Evolutionary conservation across 2,113 vertebrate genomes (phyloP), one percentile per base, ranked within the genome.

Genomic region (Symphodus melops): DNA sequence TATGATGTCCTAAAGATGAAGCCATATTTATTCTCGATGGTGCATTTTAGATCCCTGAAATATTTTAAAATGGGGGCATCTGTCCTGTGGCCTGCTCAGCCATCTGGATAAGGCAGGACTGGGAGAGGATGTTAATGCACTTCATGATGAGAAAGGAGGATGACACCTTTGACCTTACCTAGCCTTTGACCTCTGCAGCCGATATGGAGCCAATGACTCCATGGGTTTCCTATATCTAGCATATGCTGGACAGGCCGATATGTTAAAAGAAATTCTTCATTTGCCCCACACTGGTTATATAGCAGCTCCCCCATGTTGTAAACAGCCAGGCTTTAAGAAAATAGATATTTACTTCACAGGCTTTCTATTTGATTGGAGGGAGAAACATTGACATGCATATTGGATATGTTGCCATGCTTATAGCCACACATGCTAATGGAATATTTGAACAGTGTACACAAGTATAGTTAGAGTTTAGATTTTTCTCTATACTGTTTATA

Each of bases 141-240:
- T 93, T 93, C 91, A 91, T 92, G 93, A 94, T 92, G 93, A 93
- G 91, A 92, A 89, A 90, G 92, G 87, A 91, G 93, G 90, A 92
- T 70, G 81, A 92, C 91, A 94, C 91, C 93, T 94, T 93, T 94
- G 93, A 94, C 94, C 93, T 92, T 92, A 88, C 19, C 83, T 91
- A 91, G 91, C 93, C 93, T 94, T 93, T 94, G 92, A 94, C 94
- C 94, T 91, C 85, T 75, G 57, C 53, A 77, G 82, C 84, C 91
- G 61, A 93, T 92, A 93, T 84, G 82, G 82, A 89, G 82, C 80
- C 74, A 88, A 85, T 90, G 88, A 89, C 57, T 85, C 89, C 91
- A 90, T 91, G 91, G 91, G 91, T 91, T 93, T 94, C 91, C 90
- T 92, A 94, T 95, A 93, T 92, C 91, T 80, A 84, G 79, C 92